phyloP scores from a whole-genome alignment of 2,797 vertebrate genomes.

The Ctenochaetus hawaiiensis region DNA sequence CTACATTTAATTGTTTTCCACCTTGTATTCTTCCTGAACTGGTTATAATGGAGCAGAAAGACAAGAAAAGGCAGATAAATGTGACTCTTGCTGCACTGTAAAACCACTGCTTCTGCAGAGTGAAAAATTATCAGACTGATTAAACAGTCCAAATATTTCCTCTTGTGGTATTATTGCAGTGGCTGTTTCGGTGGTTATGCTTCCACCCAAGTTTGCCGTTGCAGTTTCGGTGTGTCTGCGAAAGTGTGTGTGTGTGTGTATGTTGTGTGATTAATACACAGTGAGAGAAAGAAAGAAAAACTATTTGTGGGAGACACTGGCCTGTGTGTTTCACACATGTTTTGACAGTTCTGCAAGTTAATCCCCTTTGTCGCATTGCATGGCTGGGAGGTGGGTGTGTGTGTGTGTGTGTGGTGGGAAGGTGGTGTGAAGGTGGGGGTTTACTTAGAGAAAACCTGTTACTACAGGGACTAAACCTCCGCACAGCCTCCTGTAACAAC shows the following conservation, averaged over 20 bases:
- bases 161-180: constrained; percentile 6
- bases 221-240: constrained; percentile 1
- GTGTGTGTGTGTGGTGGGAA: too few relatives aligned
- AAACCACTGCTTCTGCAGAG: background rate
- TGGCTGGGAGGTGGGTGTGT: constrained; percentile 35
- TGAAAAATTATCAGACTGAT: constrained; percentile 11
- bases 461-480: constrained; percentile 27
- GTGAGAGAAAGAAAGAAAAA: constrained; percentile 25
- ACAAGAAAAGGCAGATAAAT: background rate
- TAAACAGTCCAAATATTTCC: constrained; percentile 1
- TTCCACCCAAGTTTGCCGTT: background rate
- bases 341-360: constrained; percentile 71
- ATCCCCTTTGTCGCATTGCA: constrained; percentile 58
- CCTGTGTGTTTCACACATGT: constrained; percentile 55
- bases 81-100: background rate
- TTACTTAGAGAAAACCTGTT: constrained; percentile 36
- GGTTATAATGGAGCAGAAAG: background rate
- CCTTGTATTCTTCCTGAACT: background rate
- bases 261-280: background rate
- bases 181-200: background rate
- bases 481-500: background rate
- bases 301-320: constrained; percentile 42
- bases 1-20: background rate
- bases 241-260: constrained; percentile 12
- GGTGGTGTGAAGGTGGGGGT: constrained; percentile 30